A percentile compares a stretch with the other conserved stretches of the same genome.
phyloP scores from a whole-genome alignment of 2,797 vertebrate species.

The Periparus ater region DNA sequence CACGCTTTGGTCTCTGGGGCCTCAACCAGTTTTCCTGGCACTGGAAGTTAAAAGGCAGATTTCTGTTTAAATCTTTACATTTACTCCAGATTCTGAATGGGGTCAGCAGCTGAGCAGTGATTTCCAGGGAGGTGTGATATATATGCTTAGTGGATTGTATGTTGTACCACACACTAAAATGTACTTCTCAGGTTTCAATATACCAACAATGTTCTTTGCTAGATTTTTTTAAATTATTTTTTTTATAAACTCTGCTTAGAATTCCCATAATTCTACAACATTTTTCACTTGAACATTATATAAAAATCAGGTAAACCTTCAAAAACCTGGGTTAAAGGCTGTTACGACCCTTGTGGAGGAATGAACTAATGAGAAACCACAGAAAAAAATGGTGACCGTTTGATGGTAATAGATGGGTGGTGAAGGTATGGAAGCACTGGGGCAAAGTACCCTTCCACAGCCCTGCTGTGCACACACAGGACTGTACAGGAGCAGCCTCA shows the following conservation, averaged over 20 bases:
- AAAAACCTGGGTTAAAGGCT: background rate
- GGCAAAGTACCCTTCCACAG: background rate
- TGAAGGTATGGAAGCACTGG: background rate
- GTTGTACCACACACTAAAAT: background rate
- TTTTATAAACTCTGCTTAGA: background rate
- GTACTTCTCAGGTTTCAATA: background rate
- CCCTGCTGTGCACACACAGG: background rate
- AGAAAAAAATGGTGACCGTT: background rate
- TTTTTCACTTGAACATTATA: background rate
- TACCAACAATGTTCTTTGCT: background rate
- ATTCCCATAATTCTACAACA: background rate
- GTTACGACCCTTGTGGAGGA: background rate
- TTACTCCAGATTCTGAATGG: background rate
- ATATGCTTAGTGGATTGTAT: background rate
- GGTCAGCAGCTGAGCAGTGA: background rate
- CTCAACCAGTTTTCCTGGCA: background rate
- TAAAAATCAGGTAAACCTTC: background rate
- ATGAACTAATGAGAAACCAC: background rate
- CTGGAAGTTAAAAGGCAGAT: background rate
- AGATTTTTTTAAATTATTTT: background rate
- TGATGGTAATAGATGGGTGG: background rate
- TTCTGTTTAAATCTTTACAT: background rate
- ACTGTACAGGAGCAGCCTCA: background rate
- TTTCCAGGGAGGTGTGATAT: background rate
- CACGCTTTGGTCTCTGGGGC: background rate